Percentiles rank a stretch among this genome's conserved stretches.
These are phyloP conservation scores for Campoplex nolae DNA, from an alignment of 2,888 invertebrate species.

Conservation along the genomic window DNA sequence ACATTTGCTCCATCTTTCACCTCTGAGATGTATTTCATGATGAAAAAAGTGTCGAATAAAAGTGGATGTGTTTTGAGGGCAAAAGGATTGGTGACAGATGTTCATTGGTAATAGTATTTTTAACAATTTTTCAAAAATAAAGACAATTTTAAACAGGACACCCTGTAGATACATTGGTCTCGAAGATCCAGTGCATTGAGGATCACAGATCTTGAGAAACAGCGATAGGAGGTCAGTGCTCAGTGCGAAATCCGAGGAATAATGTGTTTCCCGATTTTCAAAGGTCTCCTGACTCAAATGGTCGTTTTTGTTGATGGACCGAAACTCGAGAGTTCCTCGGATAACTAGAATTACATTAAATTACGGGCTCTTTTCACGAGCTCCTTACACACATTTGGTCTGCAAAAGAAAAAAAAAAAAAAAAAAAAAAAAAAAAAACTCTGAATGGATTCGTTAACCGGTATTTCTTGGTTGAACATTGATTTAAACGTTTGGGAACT, in stretches of 20 bases:
- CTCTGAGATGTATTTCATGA: neutral
- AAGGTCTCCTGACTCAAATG: neutral
- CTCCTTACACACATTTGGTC: neutral
- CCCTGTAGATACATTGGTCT: neutral
- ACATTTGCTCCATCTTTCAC: neutral
- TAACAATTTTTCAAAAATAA: neutral
- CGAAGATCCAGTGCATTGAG: neutral
- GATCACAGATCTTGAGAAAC: neutral
- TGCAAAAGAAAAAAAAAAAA: neutral
- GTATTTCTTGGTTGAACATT: neutral
- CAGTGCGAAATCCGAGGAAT: constrained; percentile 13
- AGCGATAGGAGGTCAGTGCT: neutral
- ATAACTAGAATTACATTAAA: constrained; percentile 39
- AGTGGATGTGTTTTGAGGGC: neutral
- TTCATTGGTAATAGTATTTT: neutral
- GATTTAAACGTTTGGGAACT: neutral
- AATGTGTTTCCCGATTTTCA: constrained; percentile 15
- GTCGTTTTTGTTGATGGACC: constrained; percentile 7
- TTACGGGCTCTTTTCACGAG: constrained; percentile 17
- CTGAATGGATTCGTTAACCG: constrained; percentile 22
- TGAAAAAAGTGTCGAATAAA: neutral
- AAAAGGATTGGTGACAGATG: neutral
- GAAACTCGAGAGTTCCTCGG: constrained; percentile 35
- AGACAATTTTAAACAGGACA: neutral
- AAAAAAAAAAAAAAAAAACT: neutral